These are phyloP conservation scores for Zosterops hypoxanthus DNA, from an alignment of 2,113 vertebrate genomes.

Conservation along the genomic window DNA sequence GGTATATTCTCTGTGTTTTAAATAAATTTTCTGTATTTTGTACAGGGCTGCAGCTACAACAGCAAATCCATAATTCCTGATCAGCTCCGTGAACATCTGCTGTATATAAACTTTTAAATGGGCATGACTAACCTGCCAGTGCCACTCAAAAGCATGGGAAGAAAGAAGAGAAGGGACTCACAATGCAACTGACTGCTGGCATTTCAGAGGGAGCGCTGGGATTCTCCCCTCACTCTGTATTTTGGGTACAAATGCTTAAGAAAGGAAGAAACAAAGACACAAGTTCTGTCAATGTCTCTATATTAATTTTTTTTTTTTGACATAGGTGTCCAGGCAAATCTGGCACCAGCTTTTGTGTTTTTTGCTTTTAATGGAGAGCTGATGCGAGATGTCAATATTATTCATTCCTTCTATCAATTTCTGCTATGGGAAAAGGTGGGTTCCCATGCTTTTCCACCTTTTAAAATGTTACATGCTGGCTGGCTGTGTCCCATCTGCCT, in stretches of 20 bases:
- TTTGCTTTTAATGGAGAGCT: background rate
- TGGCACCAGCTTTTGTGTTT: background rate
- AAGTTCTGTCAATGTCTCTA: background rate
- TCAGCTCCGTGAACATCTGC: slow-evolving; percentile 4
- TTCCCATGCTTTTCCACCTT: background rate
- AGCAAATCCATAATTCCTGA: background rate
- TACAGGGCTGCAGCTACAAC: background rate
- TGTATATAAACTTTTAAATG: slow-evolving; percentile 7
- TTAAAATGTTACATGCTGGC: background rate
- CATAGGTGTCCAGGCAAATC: background rate
- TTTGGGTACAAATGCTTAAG: slow-evolving; percentile 40
- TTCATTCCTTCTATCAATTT: background rate
- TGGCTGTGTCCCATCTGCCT: background rate
- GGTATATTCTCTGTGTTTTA: background rate
- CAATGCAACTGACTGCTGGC: background rate
- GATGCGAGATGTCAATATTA: background rate
- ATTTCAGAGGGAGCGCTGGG: background rate
- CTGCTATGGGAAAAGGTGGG: background rate
- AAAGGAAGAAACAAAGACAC: background rate
- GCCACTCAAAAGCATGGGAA: slow-evolving; percentile 4
- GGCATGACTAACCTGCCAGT: slow-evolving; percentile 13
- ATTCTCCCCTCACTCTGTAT: background rate
- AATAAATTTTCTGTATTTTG: background rate
- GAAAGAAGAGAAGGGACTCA: background rate
- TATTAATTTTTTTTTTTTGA: slow-evolving; percentile 1